Conservation (phyloP, 2,888 invertebrate genomes). For the Rotaria sp. region DNA sequence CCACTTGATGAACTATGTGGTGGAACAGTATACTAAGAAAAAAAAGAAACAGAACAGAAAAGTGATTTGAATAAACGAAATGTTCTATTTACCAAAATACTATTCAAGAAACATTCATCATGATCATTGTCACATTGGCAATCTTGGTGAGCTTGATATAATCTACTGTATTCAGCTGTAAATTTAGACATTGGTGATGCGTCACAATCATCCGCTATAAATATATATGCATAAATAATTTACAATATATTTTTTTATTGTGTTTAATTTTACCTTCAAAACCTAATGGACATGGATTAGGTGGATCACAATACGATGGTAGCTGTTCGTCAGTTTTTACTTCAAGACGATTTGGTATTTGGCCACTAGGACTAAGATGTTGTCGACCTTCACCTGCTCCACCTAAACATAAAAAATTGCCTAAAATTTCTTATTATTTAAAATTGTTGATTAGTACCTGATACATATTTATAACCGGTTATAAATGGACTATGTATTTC, state of each 20-base stretch:
- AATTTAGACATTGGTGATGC: constrained; percentile 29
- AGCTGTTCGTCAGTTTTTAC: constrained; percentile 82
- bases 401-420: constrained; percentile 46
- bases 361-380: constrained; percentile 58
- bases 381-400: constrained; percentile 73
- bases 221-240: background rate
- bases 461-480: constrained; percentile 14
- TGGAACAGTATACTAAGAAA: background rate
- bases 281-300: constrained; percentile 93
- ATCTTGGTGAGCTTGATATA: constrained; percentile 35
- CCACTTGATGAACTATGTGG: background rate
- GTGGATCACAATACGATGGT: constrained; percentile 96
- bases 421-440: no score
- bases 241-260: background rate
- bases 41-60: background rate
- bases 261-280: constrained; percentile 50
- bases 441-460: background rate
- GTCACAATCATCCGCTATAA: constrained; percentile 37
- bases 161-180: constrained; percentile 36
- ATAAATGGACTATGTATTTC: constrained; percentile 36
- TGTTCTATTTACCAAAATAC: background rate
- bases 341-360: constrained; percentile 62
- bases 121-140: constrained; percentile 40
- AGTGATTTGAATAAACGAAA: background rate
- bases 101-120: constrained; percentile 33